A percentile compares a stretch with the other conserved stretches of the same genome.
Evolutionary conservation across 2,113 vertebrate species (phyloP).

Genomic region (Nycticebus coucang): DNA sequence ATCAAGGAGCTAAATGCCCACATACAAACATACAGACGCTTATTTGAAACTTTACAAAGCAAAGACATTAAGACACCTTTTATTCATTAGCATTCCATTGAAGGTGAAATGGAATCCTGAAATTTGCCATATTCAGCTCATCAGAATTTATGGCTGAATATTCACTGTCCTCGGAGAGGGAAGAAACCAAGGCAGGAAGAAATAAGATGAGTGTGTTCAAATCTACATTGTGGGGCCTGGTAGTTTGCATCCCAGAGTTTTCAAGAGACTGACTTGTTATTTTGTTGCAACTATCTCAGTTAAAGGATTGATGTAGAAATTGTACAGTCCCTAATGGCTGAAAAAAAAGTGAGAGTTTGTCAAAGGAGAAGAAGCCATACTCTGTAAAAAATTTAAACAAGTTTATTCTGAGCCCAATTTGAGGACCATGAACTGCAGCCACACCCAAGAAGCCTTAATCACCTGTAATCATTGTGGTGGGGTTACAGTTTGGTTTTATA

Average conservation of each 20-base stretch:
- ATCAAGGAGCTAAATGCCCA: background rate
- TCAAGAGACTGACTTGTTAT: background rate
- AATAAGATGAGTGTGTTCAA: background rate
- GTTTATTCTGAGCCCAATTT: too few species aligned
- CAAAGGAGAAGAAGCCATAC: background rate
- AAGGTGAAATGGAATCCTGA: slow-evolving; percentile 4
- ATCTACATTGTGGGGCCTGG: background rate
- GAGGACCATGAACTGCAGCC: too few species aligned
- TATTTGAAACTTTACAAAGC: background rate
- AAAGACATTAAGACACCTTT: background rate
- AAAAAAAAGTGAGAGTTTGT: background rate
- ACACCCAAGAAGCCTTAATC: too few species aligned
- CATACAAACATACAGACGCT: background rate
- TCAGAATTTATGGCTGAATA: background rate
- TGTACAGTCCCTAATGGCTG: background rate
- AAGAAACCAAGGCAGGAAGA: background rate
- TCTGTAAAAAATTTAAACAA: too few species aligned
- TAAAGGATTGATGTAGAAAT: slow-evolving; percentile 15
- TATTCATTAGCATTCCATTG: background rate
- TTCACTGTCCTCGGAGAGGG: background rate
- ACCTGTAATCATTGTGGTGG: too few species aligned
- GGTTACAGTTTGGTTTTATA: too few species aligned
- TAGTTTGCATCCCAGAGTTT: background rate
- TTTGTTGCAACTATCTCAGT: background rate
- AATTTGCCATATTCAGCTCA: background rate